Percentiles rank a stretch among this genome's conserved stretches.
Evolutionary conservation across 2,888 invertebrate species (phyloP).

Genomic region (Drosophila setosimentum): DNA sequence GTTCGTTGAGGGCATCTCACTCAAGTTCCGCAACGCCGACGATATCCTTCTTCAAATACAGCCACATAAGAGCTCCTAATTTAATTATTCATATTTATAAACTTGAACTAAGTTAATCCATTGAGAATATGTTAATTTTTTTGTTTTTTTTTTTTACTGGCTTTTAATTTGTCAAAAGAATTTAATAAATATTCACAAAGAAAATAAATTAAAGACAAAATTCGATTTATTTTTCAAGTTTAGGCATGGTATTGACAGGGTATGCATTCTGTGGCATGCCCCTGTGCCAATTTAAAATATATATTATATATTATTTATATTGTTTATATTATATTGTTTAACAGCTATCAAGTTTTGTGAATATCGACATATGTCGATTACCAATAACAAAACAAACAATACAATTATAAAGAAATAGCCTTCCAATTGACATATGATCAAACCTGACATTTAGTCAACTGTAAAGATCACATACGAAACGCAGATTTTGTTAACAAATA

Average conservation of each 20-base stretch:
- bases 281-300: background rate
- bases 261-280: background rate
- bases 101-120: background rate
- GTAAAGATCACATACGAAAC: no score
- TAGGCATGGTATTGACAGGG: background rate
- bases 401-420: background rate
- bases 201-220: background rate
- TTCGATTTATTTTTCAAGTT: background rate
- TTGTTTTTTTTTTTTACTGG: background rate
- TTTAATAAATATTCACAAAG: background rate
- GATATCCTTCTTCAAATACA: slow-evolving; percentile 68
- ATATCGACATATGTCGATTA: no score
- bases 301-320: no score
- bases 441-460: no score
- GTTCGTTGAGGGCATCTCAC: slow-evolving; percentile 82
- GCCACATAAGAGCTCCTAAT: slow-evolving; percentile 36
- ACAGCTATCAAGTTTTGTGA: background rate
- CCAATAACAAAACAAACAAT: no score
- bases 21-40: slow-evolving; percentile 81
- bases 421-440: no score
- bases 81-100: background rate
- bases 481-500: no score
- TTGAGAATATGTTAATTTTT: background rate
- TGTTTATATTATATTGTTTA: no score
- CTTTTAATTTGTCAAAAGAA: background rate